phyloP scores from a whole-genome alignment of 2,113 vertebrate species.

The Platysternon megacephalum region DNA sequence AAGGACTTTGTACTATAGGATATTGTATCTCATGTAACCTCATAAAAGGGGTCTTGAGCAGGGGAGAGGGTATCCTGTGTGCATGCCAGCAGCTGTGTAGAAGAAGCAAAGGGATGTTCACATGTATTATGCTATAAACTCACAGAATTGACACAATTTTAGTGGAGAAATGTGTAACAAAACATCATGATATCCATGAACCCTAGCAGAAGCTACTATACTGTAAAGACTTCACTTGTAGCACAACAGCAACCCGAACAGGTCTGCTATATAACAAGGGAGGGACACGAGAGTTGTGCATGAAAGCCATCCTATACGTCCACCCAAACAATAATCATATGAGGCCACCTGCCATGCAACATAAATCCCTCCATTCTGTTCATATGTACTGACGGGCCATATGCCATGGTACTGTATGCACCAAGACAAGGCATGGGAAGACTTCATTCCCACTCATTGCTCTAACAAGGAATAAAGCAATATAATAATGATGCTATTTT shows the following conservation, averaged over 20 bases:
- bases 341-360: background rate
- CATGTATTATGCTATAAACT: background rate
- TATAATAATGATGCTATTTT: accelerated
- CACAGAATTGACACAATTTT: background rate
- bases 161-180: background rate
- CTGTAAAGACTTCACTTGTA: constrained; percentile 52
- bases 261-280: background rate
- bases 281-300: background rate
- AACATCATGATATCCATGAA: background rate
- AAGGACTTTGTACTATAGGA: background rate
- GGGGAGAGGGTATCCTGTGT: background rate
- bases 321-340: background rate
- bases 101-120: background rate
- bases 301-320: background rate
- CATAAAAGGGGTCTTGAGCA: background rate
- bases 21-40: background rate
- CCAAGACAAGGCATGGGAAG: background rate
- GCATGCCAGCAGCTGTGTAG: background rate
- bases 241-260: background rate
- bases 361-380: background rate
- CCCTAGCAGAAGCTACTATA: background rate
- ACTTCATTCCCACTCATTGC: background rate
- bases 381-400: background rate
- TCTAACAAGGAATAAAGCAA: accelerated
- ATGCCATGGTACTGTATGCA: background rate